phyloP scores from a whole-genome alignment of 2,797 vertebrate species.

The Pipistrellus pygmaeus region DNA sequence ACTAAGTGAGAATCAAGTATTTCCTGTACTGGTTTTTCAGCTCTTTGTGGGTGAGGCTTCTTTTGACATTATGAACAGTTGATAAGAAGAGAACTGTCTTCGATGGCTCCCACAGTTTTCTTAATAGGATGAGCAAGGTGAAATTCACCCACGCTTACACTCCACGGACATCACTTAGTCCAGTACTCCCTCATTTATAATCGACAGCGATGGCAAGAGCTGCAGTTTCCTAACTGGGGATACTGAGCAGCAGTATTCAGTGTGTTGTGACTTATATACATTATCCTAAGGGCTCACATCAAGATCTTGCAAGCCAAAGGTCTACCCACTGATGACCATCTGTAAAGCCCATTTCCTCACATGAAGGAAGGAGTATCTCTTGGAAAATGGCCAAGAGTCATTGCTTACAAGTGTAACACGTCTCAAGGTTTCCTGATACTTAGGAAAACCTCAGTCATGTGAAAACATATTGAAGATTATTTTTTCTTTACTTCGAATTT shows the following conservation, averaged over 20 bases:
- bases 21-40: not conserved
- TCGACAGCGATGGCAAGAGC: not conserved
- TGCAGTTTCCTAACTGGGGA: not conserved
- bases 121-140: not conserved
- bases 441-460: not conserved
- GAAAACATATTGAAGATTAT: not conserved
- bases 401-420: not conserved
- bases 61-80: not conserved
- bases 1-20: not conserved
- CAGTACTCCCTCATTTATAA: not conserved
- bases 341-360: not conserved
- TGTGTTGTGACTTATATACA: not conserved
- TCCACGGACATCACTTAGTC: not conserved
- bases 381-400: not conserved
- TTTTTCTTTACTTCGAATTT: conserved; percentile 15
- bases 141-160: not conserved
- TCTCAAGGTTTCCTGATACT: not conserved
- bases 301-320: not conserved
- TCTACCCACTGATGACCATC: not conserved
- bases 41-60: not conserved
- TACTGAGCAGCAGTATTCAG: not conserved
- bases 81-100: not conserved
- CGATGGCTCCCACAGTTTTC: not conserved
- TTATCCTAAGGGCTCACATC: not conserved
- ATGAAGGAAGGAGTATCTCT: not conserved